Evolutionary conservation across 1,140 invertebrate genomes (phyloP).

Genomic region (Papilio dardanus): DNA sequence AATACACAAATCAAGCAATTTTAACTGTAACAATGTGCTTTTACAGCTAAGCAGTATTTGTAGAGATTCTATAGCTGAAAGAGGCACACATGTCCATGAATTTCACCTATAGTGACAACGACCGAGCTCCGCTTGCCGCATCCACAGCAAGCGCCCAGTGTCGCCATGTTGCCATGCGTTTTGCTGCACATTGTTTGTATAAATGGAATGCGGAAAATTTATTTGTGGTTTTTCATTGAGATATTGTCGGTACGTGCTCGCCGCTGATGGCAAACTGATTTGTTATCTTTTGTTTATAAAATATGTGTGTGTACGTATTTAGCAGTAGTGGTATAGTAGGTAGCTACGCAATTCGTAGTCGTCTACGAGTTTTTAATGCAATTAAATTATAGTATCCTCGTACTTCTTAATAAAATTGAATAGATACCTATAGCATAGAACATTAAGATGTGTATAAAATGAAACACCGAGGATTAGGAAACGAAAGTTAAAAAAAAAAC

Average conservation of each 20-base stretch:
- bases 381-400: neutral
- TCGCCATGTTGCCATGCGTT: neutral
- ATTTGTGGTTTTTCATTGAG: constrained; percentile 25
- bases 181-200: neutral
- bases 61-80: too few relatives aligned
- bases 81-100: too few relatives aligned
- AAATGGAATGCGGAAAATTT: constrained; percentile 25
- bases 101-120: neutral
- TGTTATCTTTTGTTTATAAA: neutral
- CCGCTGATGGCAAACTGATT: neutral
- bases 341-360: neutral
- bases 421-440: too few relatives aligned
- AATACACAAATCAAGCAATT: neutral
- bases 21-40: neutral
- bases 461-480: too few relatives aligned
- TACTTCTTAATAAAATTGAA: too few relatives aligned
- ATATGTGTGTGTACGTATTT: too few relatives aligned
- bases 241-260: neutral
- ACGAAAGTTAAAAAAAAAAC: neutral
- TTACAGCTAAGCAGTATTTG: too few relatives aligned
- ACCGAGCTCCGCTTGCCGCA: neutral
- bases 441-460: too few relatives aligned
- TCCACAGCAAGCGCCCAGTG: neutral
- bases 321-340: neutral
- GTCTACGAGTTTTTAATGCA: neutral